Conservation (phyloP, 2,888 invertebrate species). For the Macrophya alboannulata region DNA sequence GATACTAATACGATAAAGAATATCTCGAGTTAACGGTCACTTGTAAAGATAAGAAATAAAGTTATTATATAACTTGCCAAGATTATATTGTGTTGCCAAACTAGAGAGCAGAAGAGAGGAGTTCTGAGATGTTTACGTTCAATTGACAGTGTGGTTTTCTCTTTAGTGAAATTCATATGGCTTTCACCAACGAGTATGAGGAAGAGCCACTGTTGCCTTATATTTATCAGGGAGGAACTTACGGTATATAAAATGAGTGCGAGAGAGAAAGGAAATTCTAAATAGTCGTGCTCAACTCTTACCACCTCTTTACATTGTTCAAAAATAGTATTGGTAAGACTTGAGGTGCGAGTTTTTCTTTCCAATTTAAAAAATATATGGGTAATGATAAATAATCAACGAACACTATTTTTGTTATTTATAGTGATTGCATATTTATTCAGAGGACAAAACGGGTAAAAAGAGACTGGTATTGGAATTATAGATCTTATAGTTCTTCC, state of each 20-base stretch:
- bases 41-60: conserved; percentile 11
- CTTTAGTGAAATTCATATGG: background rate
- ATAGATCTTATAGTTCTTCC: too few relatives aligned
- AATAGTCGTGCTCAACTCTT: background rate
- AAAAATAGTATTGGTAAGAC: too few relatives aligned
- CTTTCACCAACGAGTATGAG: background rate
- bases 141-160: background rate
- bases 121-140: background rate
- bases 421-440: background rate
- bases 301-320: background rate
- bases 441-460: background rate
- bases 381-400: background rate
- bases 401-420: background rate
- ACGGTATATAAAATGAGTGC: background rate
- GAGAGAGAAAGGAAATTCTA: background rate
- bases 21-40: background rate
- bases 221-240: background rate
- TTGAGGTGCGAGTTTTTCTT: too few relatives aligned
- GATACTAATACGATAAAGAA: background rate
- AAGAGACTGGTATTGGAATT: background rate
- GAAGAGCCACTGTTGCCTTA: background rate
- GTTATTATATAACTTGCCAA: background rate
- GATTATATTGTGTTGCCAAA: background rate
- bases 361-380: background rate
- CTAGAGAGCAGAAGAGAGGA: background rate